These are phyloP conservation scores for Cardinalis cardinalis DNA, from an alignment of 2,113 vertebrate genomes.

Conservation along the genomic window DNA sequence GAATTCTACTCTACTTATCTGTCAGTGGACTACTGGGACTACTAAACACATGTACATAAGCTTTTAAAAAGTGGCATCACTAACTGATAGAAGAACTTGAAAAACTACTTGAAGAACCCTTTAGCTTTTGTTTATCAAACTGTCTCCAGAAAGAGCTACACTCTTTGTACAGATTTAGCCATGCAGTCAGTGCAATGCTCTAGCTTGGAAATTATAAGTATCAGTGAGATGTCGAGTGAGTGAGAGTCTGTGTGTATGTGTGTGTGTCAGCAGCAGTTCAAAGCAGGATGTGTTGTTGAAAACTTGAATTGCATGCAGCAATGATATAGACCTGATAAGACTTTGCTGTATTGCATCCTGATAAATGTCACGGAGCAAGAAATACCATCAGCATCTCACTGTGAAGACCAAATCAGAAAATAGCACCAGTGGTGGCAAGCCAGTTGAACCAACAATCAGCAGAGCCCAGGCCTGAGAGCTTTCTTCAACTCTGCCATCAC, in stretches of 20 bases:
- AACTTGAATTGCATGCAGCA: not conserved
- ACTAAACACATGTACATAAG: not conserved
- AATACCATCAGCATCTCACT: not conserved
- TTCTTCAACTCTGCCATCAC: not conserved
- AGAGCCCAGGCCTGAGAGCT: not conserved
- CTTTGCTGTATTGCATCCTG: not conserved
- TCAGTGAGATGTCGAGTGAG: not conserved
- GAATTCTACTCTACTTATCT: not conserved
- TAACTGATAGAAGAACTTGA: not conserved
- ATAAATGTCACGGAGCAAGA: not conserved
- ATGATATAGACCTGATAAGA: not conserved
- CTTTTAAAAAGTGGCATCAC: not conserved
- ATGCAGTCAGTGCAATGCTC: not conserved
- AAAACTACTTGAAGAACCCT: not conserved
- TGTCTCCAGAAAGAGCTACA: not conserved
- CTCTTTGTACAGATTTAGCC: not conserved
- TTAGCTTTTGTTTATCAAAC: not conserved
- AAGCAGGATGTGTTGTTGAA: not conserved
- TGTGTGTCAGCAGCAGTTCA: not conserved
- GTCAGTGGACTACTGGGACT: not conserved
- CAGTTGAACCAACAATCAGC: not conserved
- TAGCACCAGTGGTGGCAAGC: not conserved
- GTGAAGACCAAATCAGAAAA: not conserved
- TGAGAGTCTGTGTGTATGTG: not conserved
- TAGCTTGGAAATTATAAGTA: fast-evolving